A percentile compares a stretch with the other conserved stretches of the same genome.
phyloP scores from a whole-genome alignment of 2,113 vertebrate species.

The Ceyx melanurus region DNA sequence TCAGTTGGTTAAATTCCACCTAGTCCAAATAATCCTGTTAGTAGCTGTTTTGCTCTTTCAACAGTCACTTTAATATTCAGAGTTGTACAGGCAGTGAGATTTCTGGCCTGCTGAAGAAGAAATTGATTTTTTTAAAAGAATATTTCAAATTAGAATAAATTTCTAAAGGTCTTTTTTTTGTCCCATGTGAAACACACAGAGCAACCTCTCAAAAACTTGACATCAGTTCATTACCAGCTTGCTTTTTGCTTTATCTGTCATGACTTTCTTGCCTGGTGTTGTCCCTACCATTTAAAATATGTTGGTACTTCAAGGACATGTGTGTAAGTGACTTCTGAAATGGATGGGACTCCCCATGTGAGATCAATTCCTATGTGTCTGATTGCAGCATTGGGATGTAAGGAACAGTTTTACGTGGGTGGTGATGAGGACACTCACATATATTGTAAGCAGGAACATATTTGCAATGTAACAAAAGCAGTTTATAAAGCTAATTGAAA shows the following conservation, averaged over 20 bases:
- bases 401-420: neutral
- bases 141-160: neutral
- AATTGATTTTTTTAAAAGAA: neutral
- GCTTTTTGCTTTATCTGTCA: neutral
- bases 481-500: neutral
- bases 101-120: neutral
- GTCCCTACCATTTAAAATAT: neutral
- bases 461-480: neutral
- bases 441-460: neutral
- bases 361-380: neutral
- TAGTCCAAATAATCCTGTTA: constrained; percentile 54
- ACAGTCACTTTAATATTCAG: constrained; percentile 55
- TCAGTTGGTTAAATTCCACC: constrained; percentile 67
- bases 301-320: neutral
- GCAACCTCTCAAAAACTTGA: neutral
- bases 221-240: neutral
- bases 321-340: neutral
- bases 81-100: neutral
- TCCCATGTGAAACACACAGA: neutral
- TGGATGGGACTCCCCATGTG: accelerated
- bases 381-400: neutral
- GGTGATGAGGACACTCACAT: neutral
- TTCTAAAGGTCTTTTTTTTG: neutral
- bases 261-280: neutral
- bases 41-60: constrained; percentile 57